These are phyloP conservation scores for Spilarctia lutea DNA, from an alignment of 2,888 invertebrate species.

Conservation along the genomic window DNA sequence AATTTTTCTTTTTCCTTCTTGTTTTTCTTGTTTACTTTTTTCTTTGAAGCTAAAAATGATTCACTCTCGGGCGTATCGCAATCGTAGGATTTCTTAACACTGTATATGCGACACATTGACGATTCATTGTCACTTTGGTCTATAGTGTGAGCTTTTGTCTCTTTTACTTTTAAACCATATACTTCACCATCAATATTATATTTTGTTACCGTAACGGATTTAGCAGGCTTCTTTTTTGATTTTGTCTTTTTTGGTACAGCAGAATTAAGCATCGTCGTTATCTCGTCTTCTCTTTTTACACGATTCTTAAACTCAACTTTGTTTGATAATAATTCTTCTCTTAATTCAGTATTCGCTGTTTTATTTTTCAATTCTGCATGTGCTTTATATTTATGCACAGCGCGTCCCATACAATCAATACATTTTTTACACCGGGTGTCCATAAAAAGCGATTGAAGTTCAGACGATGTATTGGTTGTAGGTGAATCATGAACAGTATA, in stretches of 20 bases:
- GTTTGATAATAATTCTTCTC: conserved; percentile 50
- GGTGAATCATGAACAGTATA: conserved; percentile 51
- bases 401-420: conserved; percentile 65
- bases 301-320: conserved; percentile 40
- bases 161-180: conserved; percentile 72
- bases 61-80: conserved; percentile 67
- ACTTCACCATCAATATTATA: conserved; percentile 64
- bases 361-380: conserved; percentile 33
- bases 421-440: conserved; percentile 63
- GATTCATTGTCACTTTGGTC: conserved; percentile 40
- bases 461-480: conserved; percentile 43
- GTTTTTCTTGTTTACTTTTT: conserved; percentile 57
- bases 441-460: conserved; percentile 58
- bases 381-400: conserved; percentile 41
- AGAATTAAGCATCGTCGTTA: background rate
- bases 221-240: conserved; percentile 50
- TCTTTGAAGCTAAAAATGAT: conserved; percentile 58
- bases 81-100: conserved; percentile 63
- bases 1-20: conserved; percentile 55
- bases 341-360: conserved; percentile 43
- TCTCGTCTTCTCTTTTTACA: conserved; percentile 11
- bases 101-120: conserved; percentile 65
- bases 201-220: conserved; percentile 66
- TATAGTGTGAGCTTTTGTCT: conserved; percentile 44
- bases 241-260: conserved; percentile 42